Evolutionary conservation across 1,140 invertebrate genomes (phyloP), one percentile per base, ranked within the genome.

Genomic region (Drosophila repletoides): DNA sequence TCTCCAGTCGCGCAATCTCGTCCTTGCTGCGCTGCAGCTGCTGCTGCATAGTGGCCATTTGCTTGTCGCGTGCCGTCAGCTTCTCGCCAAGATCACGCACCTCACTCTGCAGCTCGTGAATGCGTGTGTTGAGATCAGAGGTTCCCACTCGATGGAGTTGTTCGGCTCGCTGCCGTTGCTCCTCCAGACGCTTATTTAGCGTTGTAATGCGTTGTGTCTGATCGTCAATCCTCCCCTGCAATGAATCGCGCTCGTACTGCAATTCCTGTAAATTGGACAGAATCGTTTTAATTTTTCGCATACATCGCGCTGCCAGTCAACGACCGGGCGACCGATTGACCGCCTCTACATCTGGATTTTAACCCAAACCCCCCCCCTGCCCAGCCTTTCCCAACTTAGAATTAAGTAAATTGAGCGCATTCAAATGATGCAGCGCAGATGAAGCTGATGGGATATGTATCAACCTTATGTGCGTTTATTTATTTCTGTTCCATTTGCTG

Each of bases 201-300:
- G 94, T 93, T 33, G 95, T 95, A 51, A 97, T 94, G 77, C 95
- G 93, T 51, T 95, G 93, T 51, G 96, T 92, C 87, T 96, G 95
- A 79, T 96, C 94, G 17, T 95, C 94, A 64, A 95, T 93, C 33
- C 94, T 94, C 65, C 94, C 93, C 84, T 97, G 95, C 36, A 97
- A 90, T 21, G 95, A 93, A 72, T 96, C 95, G 14, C 95, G 93
- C 75, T 97, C 95, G 31, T 94, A 93, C 68, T 94, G 93, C 29
- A 96, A 90, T 90, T 97, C 95, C 95, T 96, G 83, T 2, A 56
- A 58, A 22, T 22, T 22, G 5, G 46, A 33, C 48, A 9, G 9
- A 14, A 5, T 46, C 21, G 34, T n/a, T 52, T 59, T 64, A 59
- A 9, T 12, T 29, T 24, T 3, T 12, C 9, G 9, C 10, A 9